Base-by-base conservation (phyloP, 2,113 vertebrate species). In the Engraulis encrasicolus region DNA sequence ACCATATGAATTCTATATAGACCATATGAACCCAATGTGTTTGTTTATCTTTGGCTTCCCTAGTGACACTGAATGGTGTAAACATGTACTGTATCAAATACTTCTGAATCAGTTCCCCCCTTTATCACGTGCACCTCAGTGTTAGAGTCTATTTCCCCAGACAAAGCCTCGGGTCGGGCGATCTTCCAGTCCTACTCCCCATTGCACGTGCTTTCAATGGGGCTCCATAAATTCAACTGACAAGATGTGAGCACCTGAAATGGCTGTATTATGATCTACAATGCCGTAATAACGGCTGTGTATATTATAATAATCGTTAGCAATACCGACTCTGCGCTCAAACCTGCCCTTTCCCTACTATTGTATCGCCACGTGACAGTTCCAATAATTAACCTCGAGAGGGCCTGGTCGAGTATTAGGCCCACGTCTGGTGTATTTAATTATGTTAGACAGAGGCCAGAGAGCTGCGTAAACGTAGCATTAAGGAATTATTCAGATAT, bases 261-360 rank as follows among this genome's bases (percentile, higher is more conserved):
- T 66, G 1, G 58, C 27, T 31, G 23, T 66, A 66, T 31, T 27
- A 66, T 66, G 23, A 66, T 66, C 58, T 66, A 31, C n/a, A 66
- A 66, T 66, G 31, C 27, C 58, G 6, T 66, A 66, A 1, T 66
- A 58, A 66, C 31, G 58, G 58, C 58, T 2, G 58, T 31, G 31
- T 66, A 66, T 66, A 66, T 66, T 66, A 31, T 66, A 23, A 66
- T 66, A 66, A 66, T 66, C n/a, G 58, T 31, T 66, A 66, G 9
- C 23, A 66, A 31, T 66, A 66, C 58, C 7, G 58, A 66, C 58
- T 61, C n/a, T 23, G 54, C 54, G n/a, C n/a, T 66, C 58, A 31
- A 66, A 66, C 58, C 9, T 66, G 58, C 58, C 58, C 58, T 66
- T 66, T 66, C 58, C 27, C 31, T 9, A 2, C 58, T 23, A 66